Evolutionary conservation across 2,888 invertebrate genomes (phyloP), one percentile per base, ranked within the genome.

Genomic region (Tryphoninae sp.): DNA sequence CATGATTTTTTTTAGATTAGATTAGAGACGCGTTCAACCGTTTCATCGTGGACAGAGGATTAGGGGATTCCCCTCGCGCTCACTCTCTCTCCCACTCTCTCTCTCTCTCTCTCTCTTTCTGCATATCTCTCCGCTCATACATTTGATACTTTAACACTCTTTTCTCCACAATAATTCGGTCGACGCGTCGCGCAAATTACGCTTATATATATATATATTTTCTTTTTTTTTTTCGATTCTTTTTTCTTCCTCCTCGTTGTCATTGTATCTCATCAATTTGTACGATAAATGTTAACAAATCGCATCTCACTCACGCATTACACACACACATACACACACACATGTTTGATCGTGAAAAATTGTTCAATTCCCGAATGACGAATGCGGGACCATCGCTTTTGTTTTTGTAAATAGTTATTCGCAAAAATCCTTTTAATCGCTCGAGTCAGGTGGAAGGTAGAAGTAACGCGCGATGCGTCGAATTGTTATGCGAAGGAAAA

Each of bases 1-100:
- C 88, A 86, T 86, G 86, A 19, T 88, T 87, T 81, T 88, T 87
- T 81, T 86, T 87, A 87, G 86, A 86, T 84, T 88, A 88, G 84
- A 86, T 85, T 85, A 86, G 76, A 85, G 82, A 78, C 82, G 78
- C 61, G 72, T 83, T 78, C 73, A 84, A 85, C 42, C 45, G 74
- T 84, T 83, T 86, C 68, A 73, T 80, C 65, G 61, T 55, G 53
- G 33, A 65, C 53, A 42, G 55, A 73, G 55, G 61, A 33, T 6
- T 3, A 33, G 33, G 6, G 6, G 7, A n/a, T 23, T 23, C 49
- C 62, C 19, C 6, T 40, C 19, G 2, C 58, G 23, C 58, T 13
- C 22, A 11, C 22, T 23, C 58, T 62, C 69, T 59, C 4, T 13
- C 51, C n/a, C n/a, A n/a, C n/a, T n/a, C 19, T 8, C 58, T 58